Conservation (phyloP, 1,140 invertebrate species). For the Drosophila miranda region DNA sequence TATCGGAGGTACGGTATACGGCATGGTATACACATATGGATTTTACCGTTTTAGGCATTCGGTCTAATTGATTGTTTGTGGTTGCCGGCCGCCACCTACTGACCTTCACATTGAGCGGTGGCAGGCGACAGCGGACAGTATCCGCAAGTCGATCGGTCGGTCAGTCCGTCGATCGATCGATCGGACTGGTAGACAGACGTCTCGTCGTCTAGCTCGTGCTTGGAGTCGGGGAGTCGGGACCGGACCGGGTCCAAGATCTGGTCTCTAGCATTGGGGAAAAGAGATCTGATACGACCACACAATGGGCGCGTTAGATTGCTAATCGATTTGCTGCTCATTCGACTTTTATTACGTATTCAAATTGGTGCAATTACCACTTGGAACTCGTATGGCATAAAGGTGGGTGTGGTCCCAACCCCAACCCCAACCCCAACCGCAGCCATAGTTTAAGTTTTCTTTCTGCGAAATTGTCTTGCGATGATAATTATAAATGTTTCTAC, state of each 20-base stretch:
- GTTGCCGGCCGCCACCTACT: slow-evolving; percentile 75
- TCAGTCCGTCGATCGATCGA: background rate
- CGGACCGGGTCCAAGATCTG: slow-evolving; percentile 3
- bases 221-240: background rate
- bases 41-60: slow-evolving; percentile 72
- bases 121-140: slow-evolving; percentile 46
- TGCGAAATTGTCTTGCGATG: slow-evolving; percentile 64
- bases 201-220: slow-evolving; percentile 65
- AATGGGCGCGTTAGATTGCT: slow-evolving; percentile 80
- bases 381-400: slow-evolving; percentile 72
- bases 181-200: slow-evolving; percentile 58
- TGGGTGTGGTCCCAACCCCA: slow-evolving; percentile 59
- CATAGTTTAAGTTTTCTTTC: slow-evolving; percentile 48
- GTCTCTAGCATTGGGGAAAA: slow-evolving; percentile 7
- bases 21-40: slow-evolving; percentile 37
- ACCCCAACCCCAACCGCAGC: slow-evolving; percentile 6
- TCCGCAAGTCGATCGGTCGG: slow-evolving; percentile 64
- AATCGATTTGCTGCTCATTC: slow-evolving; percentile 80
- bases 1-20: slow-evolving; percentile 44
- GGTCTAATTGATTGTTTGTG: slow-evolving; percentile 74
- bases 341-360: slow-evolving; percentile 79
- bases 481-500: slow-evolving; percentile 69
- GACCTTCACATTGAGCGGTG: slow-evolving; percentile 76
- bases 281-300: slow-evolving; percentile 63
- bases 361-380: slow-evolving; percentile 80